Evolutionary conservation across 2,888 invertebrate species (phyloP), one percentile per base, ranked within the genome.

Genomic region (Neoaliturus tenellus): DNA sequence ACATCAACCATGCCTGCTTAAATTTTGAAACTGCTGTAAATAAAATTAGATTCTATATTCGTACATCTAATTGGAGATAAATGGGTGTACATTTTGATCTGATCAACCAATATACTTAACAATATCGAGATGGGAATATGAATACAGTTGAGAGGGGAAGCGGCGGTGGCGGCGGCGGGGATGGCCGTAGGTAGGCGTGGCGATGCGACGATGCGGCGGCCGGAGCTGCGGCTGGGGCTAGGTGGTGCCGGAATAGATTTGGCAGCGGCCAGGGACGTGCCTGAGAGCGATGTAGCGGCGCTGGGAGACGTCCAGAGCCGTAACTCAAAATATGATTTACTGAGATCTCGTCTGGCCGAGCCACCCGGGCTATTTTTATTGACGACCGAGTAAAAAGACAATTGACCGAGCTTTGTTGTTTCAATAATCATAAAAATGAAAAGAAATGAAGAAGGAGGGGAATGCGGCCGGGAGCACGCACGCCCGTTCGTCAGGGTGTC

Each of bases 341-440:
- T 3, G 48, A 23, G 75, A 75, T 78, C 78, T 71, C 48, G 78
- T 78, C 78, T 75, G 73, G 44, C 48, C 51, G 48, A 41, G 75
- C 75, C 78, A 78, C 78, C 78, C 78, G 78, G 78, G 69, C 73
- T 55, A 73, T 51, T 82, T 82, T 82, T 82, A 82, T 82, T 82
- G 82, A 55, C 82, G 44, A 48, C 39, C 41, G 73, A 17, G 71
- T 82, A 82, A 82, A 82, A 82, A 82, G 84, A 84, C 84, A 84
- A 82, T 82, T 82, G 84, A 82, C 82, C 82, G 81, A 62, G 67
- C 81, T 39, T 48, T 75, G 75, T 81, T 84, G 78, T 82, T 84
- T 78, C 84, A 84, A 82, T 84, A 84, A 81, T 84, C 84, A 81
- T 84, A 84, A 84, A 84, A 84, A 84, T 67, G 82, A 41, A 62